Percentiles rank a stretch among this genome's conserved stretches.
Conservation (phyloP, 2,113 vertebrate genomes). For the Entomyzon cyanotis region DNA sequence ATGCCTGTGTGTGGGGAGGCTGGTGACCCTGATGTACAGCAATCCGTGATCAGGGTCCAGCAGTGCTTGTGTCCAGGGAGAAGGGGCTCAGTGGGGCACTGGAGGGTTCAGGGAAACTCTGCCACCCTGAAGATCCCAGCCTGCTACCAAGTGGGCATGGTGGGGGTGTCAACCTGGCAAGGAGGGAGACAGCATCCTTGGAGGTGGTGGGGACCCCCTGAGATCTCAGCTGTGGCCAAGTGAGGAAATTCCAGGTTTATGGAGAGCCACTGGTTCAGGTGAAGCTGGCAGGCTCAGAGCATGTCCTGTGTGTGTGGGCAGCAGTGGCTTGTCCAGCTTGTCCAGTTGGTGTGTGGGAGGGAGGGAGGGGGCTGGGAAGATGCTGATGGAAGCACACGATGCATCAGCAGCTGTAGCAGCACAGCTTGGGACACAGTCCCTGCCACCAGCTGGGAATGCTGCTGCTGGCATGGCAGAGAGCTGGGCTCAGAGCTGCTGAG, state of each 20-base stretch:
- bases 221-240: not conserved
- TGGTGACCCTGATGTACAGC: not conserved
- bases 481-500: not conserved
- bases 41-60: too few relatives aligned
- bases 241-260: not conserved
- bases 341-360: not conserved
- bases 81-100: not conserved
- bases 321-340: not conserved
- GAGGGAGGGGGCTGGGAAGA: not conserved
- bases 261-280: not conserved
- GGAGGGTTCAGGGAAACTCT: rapidly evolving
- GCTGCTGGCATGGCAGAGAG: not conserved
- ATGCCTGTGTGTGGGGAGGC: not conserved
- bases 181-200: rapidly evolving
- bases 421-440: not conserved
- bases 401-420: not conserved
- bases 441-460: not conserved
- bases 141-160: not conserved
- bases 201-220: too few relatives aligned
- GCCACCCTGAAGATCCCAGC: rapidly evolving
- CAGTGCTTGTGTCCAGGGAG: not conserved
- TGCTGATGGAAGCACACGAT: too few relatives aligned
- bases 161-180: not conserved
- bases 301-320: too few relatives aligned
- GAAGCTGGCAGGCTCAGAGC: not conserved